Percentiles rank a stretch among this genome's conserved stretches.
Conservation (phyloP, 2,888 invertebrate genomes). For the Ptychoptera albimana region DNA sequence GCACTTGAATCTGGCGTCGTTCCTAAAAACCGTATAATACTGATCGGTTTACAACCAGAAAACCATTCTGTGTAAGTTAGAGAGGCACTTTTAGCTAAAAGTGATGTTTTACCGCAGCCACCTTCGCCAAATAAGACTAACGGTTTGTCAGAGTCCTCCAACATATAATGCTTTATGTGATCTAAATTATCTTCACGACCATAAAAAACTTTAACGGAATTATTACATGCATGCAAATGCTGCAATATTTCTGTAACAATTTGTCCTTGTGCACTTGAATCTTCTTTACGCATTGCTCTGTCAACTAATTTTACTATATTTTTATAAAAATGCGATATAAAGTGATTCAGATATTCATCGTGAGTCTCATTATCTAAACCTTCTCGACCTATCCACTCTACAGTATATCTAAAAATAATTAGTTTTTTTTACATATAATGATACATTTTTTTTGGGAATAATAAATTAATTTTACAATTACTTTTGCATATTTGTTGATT, state of each 20-base stretch:
- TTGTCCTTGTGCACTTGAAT: conserved; percentile 83
- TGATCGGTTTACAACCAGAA: conserved; percentile 58
- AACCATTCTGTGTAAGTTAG: conserved; percentile 61
- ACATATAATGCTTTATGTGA: conserved; percentile 67
- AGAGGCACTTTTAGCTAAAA: conserved; percentile 82
- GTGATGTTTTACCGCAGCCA: conserved; percentile 94
- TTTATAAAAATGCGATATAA: conserved; percentile 86
- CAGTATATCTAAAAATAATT: conserved; percentile 53
- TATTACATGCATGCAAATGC: conserved; percentile 89
- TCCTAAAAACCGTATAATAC: conserved; percentile 83
- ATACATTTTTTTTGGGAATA: too few species aligned
- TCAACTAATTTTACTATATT: conserved; percentile 85
- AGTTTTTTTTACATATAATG: not conserved
- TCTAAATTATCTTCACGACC: conserved; percentile 77
- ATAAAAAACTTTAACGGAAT: conserved; percentile 85
- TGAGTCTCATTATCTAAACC: conserved; percentile 87
- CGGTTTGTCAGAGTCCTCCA: conserved; percentile 71
- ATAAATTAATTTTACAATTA: conserved; percentile 27
- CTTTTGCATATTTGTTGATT: conserved; percentile 78
- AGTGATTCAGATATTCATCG: conserved; percentile 83
- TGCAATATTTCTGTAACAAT: conserved; percentile 88
- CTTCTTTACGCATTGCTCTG: conserved; percentile 87
- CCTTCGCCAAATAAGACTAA: conserved; percentile 86
- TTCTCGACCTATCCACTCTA: conserved; percentile 94
- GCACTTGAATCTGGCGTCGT: conserved; percentile 96